Percentiles rank a stretch among this genome's conserved stretches.
Conservation (phyloP, 2,113 vertebrate species). For the Guaruba guarouba region DNA sequence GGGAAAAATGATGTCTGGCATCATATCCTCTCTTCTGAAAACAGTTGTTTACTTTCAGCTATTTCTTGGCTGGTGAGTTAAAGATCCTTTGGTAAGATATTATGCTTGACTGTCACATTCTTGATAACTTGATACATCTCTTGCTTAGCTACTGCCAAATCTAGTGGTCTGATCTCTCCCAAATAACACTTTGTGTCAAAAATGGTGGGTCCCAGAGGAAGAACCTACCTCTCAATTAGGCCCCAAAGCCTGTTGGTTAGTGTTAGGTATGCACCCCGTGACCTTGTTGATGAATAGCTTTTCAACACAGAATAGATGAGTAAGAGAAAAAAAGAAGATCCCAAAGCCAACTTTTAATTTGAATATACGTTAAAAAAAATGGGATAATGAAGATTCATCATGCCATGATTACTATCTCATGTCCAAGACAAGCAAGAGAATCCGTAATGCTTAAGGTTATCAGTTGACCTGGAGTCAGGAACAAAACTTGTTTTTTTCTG, state of each 20-base stretch:
- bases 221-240: not conserved
- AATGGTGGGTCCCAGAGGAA: not conserved
- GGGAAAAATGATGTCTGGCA: not conserved
- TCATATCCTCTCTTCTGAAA: not conserved
- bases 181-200: not conserved
- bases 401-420: not conserved
- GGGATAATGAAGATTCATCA: not conserved
- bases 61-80: not conserved
- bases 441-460: not conserved
- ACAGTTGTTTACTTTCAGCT: not conserved
- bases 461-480: not conserved
- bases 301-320: not conserved
- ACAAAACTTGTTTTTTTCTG: not conserved
- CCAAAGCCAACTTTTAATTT: not conserved
- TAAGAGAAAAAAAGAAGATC: not conserved
- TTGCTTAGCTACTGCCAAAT: not conserved
- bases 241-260: not conserved
- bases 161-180: not conserved
- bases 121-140: not conserved
- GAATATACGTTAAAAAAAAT: not conserved
- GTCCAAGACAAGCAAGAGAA: not conserved
- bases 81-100: not conserved
- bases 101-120: not conserved
- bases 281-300: not conserved
- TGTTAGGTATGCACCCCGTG: fast-evolving